phyloP scores from a whole-genome alignment of 2,797 vertebrate genomes.

The Otolemur crassicaudatus region DNA sequence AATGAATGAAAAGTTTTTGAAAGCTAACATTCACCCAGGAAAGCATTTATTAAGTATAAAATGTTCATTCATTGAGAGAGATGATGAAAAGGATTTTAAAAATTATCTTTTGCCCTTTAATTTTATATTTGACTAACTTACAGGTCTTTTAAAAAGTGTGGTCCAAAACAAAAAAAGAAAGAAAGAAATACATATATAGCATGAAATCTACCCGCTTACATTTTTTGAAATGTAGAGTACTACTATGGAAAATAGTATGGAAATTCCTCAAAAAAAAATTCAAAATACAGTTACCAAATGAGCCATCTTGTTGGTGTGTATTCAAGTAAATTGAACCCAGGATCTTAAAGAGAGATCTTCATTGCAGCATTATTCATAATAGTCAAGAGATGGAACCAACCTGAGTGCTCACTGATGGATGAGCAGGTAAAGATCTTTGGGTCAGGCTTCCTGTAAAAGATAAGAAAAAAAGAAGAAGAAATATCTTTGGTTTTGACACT shows the following conservation, averaged over 20 bases:
- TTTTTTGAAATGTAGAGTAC: not conserved
- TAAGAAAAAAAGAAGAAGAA: not conserved
- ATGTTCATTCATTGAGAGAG: not conserved
- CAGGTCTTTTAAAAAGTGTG: not conserved
- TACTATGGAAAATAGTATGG: not conserved
- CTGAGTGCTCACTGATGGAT: no score
- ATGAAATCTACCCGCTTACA: not conserved
- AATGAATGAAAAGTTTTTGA: not conserved
- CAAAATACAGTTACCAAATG: not conserved
- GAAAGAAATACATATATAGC: not conserved
- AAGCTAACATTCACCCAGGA: not conserved
- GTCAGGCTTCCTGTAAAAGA: not conserved
- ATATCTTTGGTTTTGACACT: not conserved
- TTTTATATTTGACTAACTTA: not conserved
- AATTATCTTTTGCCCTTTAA: not conserved
- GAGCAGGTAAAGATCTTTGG: not conserved
- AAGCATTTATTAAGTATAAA: not conserved
- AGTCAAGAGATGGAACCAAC: not conserved
- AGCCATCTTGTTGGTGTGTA: not conserved
- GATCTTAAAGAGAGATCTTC: not conserved
- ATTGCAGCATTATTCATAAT: not conserved
- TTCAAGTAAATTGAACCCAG: not conserved
- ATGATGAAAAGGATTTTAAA: not conserved
- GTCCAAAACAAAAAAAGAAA: not conserved
- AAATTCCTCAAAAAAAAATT: not conserved